Conservation (phyloP, 1,140 invertebrate genomes). For the Cherax destructor region DNA sequence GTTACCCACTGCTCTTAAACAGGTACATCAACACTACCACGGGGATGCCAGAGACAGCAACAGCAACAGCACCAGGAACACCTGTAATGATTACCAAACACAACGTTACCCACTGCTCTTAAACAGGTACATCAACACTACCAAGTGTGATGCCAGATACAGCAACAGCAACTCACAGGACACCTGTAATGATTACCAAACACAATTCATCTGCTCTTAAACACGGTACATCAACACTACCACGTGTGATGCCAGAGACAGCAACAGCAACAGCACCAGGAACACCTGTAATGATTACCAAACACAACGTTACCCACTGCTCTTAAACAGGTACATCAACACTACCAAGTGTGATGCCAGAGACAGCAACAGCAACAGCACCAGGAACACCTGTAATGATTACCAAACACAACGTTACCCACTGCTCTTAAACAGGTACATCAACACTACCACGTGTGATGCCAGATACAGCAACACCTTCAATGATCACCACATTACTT, state of each 20-base stretch:
- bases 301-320: no score
- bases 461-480: conserved; percentile 47
- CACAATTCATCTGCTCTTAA: no score
- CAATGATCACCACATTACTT: not conserved
- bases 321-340: conserved; percentile 32
- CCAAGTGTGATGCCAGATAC: conserved; percentile 48
- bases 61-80: conserved; percentile 60
- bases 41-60: conserved; percentile 45
- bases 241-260: conserved; percentile 51
- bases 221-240: conserved; percentile 45
- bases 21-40: conserved; percentile 49
- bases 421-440: not conserved
- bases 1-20: no score
- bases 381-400: conserved; percentile 37
- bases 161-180: conserved; percentile 58
- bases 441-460: conserved; percentile 48
- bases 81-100: not conserved
- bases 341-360: conserved; percentile 54
- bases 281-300: conserved; percentile 23
- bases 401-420: no score
- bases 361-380: conserved; percentile 54
- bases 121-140: conserved; percentile 43
- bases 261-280: conserved; percentile 55
- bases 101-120: no score
- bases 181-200: conserved; percentile 4